Evolutionary conservation across 2,888 invertebrate genomes (phyloP).

Genomic region (Polietes domitor): DNA sequence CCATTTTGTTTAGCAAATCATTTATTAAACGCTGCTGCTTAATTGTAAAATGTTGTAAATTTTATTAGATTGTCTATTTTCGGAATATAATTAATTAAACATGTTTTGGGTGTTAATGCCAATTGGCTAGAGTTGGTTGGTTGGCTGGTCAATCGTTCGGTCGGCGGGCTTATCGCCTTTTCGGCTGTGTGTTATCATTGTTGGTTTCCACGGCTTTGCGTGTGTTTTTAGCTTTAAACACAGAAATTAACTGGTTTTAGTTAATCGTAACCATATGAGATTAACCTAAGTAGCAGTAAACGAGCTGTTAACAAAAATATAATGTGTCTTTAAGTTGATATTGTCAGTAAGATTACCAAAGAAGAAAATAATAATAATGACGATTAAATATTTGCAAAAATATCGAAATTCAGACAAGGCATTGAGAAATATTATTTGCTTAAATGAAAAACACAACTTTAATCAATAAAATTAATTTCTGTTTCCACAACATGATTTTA

Average conservation of each 20-base stretch:
- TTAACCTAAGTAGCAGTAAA: neutral
- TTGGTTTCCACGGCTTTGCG: slow-evolving; percentile 27
- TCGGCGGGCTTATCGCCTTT: slow-evolving; percentile 22
- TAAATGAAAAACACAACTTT: no score
- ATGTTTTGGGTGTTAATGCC: slow-evolving; percentile 39
- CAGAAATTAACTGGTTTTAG: neutral
- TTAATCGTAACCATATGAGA: neutral
- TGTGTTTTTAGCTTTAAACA: neutral
- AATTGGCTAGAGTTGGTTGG: neutral
- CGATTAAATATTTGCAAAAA: no score
- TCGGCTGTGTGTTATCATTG: slow-evolving; percentile 49
- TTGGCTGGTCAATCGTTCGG: slow-evolving; percentile 9
- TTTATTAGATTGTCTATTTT: slow-evolving; percentile 60
- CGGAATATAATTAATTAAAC: slow-evolving; percentile 64
- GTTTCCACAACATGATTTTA: no score
- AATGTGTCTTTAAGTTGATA: neutral
- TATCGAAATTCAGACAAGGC: no score
- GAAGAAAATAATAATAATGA: neutral
- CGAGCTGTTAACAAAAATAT: neutral
- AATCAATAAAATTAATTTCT: no score
- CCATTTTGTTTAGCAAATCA: neutral
- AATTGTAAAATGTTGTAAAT: slow-evolving; percentile 62
- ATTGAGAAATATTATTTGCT: no score
- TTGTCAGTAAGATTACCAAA: neutral
- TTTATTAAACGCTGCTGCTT: slow-evolving; percentile 36